Evolutionary conservation across 2,797 vertebrate species (phyloP), one percentile per base, ranked within the genome.

Genomic region (Aythya fuligula): DNA sequence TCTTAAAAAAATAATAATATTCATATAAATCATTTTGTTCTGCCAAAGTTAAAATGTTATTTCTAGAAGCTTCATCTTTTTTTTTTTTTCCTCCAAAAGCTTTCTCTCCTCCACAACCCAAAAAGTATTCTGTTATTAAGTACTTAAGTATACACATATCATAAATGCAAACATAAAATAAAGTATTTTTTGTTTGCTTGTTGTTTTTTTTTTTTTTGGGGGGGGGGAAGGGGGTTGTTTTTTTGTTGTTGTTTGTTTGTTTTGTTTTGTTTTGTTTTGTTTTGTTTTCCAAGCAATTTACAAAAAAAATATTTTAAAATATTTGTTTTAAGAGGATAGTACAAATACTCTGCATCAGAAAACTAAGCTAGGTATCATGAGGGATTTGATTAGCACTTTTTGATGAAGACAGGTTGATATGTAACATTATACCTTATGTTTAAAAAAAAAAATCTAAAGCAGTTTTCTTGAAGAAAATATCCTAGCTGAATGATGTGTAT

Each of bases 381-480:
- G 30, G 20, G 22, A 79, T 94, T 85, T 91, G 56, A 36, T 84
- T 73, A 61, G 11, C 4, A 9, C 5, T 78, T 93, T 87, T 64
- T 81, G 43, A 78, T 71, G 56, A 57, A 87, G 18, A 16, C 32
- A 51, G 51, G 8, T 6, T 28, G 25, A 58, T 78, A 62, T 2
- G 9, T 67, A 25, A 62, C 69, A 87, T 67, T 66, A 53, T 41
- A 8, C 6, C 15, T 47, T 72, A 19, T 70, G 13, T 81, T 32
- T 72, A 78, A 77, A 73, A 93, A 93, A 1, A 57, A 81, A 82
- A 66, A 73, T 93, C 32, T 54, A 69, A 93, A 69, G 56, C 51
- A 88, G 74, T 94, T 90, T 90, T 69, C 32, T 69, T 85, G 39
- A 91, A 82, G 65, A 93, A 95, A 89, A 79, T 45, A 62, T 70